Evolutionary conservation across 2,888 invertebrate species (phyloP).

Genomic region (Hetaerina titia): DNA sequence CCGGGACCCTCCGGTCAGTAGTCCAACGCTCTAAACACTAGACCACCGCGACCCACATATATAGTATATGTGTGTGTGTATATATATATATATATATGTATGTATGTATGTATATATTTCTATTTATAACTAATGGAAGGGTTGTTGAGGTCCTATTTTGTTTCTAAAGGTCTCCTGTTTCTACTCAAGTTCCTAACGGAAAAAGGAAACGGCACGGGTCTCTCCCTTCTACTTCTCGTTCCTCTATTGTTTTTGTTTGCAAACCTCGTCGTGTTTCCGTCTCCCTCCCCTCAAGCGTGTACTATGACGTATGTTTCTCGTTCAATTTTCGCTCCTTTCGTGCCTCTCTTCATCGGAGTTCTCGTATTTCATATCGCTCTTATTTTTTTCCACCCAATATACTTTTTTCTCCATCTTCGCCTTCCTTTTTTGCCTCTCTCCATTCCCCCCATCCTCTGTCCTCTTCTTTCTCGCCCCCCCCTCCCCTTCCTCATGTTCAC

Average conservation of each 20-base stretch:
- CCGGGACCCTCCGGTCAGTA: too few species aligned
- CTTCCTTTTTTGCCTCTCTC: background rate
- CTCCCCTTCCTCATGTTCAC: background rate
- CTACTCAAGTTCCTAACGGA: background rate
- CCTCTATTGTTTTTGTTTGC: background rate
- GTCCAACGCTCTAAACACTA: too few species aligned
- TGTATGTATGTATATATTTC: too few species aligned
- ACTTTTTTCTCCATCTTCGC: too few species aligned
- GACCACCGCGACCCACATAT: too few species aligned
- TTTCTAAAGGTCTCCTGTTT: background rate
- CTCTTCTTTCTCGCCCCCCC: background rate
- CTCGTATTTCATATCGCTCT: background rate
- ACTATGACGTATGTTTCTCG: background rate
- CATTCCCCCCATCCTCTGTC: background rate
- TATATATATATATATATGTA: too few species aligned
- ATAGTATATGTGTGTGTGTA: too few species aligned
- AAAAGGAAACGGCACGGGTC: background rate
- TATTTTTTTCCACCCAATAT: background rate
- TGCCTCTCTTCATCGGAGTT: background rate
- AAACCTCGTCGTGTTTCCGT: background rate
- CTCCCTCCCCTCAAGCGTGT: background rate
- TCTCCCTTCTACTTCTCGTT: background rate
- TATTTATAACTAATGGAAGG: too few species aligned
- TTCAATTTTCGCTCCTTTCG: background rate
- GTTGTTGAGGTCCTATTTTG: background rate